These are phyloP conservation scores for Caradrina clavipalpis DNA, from an alignment of 2,888 invertebrate species.

Conservation along the genomic window DNA sequence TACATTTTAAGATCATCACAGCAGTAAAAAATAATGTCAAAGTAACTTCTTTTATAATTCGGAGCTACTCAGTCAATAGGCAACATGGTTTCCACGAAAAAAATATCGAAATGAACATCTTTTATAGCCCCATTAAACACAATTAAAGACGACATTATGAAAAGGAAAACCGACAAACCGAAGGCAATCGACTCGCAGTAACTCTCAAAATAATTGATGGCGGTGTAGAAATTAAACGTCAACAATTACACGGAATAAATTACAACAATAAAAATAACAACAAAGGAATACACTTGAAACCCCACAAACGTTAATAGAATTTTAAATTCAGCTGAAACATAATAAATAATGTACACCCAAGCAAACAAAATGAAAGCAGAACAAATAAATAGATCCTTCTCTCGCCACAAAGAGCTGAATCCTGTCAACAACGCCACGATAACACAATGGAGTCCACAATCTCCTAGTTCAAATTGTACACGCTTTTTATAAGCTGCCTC, in stretches of 20 bases:
- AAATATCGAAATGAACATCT: no score
- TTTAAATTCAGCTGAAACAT: slow-evolving; percentile 13
- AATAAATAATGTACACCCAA: slow-evolving; percentile 6
- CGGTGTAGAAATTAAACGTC: not conserved
- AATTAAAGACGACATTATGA: no score
- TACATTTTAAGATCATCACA: no score
- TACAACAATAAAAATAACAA: not conserved
- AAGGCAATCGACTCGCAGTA: no score
- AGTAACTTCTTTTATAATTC: no score
- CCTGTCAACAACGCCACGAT: slow-evolving; percentile 27
- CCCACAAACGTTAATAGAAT: slow-evolving; percentile 11
- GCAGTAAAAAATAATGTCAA: no score
- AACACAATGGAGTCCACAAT: slow-evolving; percentile 19
- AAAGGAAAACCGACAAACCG: no score
- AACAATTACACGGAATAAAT: no score
- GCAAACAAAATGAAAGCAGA: slow-evolving; percentile 26
- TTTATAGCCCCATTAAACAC: no score
- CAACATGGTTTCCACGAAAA: no score
- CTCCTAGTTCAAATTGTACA: not conserved
- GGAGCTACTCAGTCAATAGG: no score
- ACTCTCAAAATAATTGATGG: no score
- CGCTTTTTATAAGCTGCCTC: slow-evolving; percentile 6
- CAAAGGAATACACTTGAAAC: not conserved
- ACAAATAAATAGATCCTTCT: slow-evolving; percentile 47
- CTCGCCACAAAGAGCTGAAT: slow-evolving; percentile 25